A percentile compares a stretch with the other conserved stretches of the same genome.
These are phyloP conservation scores for Eurosta solidaginis DNA, from an alignment of 1,140 invertebrate species.

Conservation along the genomic window DNA sequence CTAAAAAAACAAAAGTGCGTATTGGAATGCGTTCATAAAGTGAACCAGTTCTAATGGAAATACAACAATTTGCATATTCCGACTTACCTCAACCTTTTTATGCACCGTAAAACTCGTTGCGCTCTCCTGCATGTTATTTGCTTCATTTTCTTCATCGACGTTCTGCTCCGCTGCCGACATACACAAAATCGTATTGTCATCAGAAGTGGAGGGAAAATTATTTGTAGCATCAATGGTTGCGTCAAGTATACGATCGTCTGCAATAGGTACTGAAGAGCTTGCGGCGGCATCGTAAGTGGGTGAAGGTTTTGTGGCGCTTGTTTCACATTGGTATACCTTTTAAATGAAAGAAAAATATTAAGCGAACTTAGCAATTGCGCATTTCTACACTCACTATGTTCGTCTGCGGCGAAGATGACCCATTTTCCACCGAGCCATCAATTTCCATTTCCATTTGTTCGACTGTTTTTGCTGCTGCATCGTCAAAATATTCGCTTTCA, in stretches of 20 bases:
- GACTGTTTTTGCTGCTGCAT: not conserved
- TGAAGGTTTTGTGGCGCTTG: no score
- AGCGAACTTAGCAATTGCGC: not conserved
- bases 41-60: no score
- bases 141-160: not conserved
- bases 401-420: not conserved
- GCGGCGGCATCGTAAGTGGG: no score
- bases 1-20: no score
- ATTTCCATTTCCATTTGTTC: not conserved
- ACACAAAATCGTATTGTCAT: no score
- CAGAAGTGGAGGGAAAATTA: no score
- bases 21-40: no score
- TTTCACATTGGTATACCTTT: not conserved
- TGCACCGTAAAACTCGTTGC: conserved; percentile 34
- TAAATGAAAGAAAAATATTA: not conserved
- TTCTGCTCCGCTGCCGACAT: no score
- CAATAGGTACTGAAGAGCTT: no score
- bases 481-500: not conserved
- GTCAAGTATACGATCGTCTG: no score
- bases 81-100: conserved; percentile 43
- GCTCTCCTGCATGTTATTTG: not conserved
- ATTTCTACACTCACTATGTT: not conserved
- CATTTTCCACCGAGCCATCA: not conserved
- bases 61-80: not conserved
- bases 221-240: no score